These are phyloP conservation scores for Tenthredo livida DNA, from an alignment of 2,888 invertebrate genomes.

Conservation along the genomic window DNA sequence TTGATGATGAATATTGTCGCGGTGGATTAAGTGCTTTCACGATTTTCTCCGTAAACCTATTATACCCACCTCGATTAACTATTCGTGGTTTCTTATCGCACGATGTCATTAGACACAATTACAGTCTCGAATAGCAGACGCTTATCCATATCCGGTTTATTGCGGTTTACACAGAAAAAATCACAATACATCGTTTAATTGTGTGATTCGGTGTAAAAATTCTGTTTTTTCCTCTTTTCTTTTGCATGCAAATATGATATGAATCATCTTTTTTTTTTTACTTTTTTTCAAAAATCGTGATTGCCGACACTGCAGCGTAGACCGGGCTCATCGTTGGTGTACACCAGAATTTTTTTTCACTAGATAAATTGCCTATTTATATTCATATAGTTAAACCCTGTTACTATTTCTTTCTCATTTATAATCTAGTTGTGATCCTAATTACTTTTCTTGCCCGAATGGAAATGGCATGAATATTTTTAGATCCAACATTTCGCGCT, in stretches of 20 bases:
- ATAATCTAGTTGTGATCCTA: neutral
- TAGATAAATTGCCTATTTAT: neutral
- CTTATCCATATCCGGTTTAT: neutral
- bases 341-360: neutral
- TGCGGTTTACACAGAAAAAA: neutral
- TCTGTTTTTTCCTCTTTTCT: no score
- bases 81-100: neutral
- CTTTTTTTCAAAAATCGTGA: neutral
- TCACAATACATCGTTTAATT: no score
- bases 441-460: neutral
- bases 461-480: neutral
- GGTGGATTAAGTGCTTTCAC: neutral
- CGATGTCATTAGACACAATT: neutral
- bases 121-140: neutral
- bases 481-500: neutral
- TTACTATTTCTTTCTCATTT: neutral
- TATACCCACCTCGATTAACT: neutral
- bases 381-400: neutral
- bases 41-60: neutral
- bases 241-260: no score
- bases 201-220: no score
- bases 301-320: neutral
- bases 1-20: constrained; percentile 5
- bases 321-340: neutral
- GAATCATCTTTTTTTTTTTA: no score